Evolutionary conservation across 2,888 invertebrate genomes (phyloP), one percentile per base, ranked within the genome.

Genomic region (Heliothis peltigera): DNA sequence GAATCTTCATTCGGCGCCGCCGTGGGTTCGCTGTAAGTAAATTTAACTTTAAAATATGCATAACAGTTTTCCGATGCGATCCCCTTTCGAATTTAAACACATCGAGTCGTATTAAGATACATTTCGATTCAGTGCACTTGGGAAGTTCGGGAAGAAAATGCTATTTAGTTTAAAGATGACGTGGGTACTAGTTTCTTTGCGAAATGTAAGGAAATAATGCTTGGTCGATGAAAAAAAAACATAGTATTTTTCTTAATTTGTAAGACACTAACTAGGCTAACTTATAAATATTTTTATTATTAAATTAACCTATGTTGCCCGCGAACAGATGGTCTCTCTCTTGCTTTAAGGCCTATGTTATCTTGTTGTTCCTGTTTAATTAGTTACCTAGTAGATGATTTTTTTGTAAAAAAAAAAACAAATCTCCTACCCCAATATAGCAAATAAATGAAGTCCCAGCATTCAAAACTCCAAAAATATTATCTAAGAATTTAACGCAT

Each of bases 1-100:
- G 86, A 89, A 88, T 91, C 89, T 87, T 90, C 90, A 89, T 91
- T 91, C 91, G 78, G 73, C 70, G 75, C 78, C 70, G 75, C 78
- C 84, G 85, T 82, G 83, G 85, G 83, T 87, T 80, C 84, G 81
- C 78, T 87, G 87, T 90, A 92, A 93, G 93, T 93, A 94, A 93
- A 94, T 94, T 94, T 92, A 89, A 93, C 91, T 94, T 94, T 94
- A 94, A 95, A 94, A 94, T 95, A 95, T 95, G 94, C 94, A 93
- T 94, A 94, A 94, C 94, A 94, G 94, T 94, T 94, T 94, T 93
- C 94, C 93, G 85, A 93, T 91, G 93, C 92, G 93, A 91, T 89
- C 92, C 91, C 89, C 90, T 90, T 89, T 90, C 84, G 82, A 94
- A 94, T 94, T 94, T 93, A 93, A 94, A 94, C 91, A 92, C 91